Percentiles rank a stretch among this genome's conserved stretches.
Evolutionary conservation across 2,888 invertebrate genomes (phyloP).

Genomic region (Xylophagus ater): DNA sequence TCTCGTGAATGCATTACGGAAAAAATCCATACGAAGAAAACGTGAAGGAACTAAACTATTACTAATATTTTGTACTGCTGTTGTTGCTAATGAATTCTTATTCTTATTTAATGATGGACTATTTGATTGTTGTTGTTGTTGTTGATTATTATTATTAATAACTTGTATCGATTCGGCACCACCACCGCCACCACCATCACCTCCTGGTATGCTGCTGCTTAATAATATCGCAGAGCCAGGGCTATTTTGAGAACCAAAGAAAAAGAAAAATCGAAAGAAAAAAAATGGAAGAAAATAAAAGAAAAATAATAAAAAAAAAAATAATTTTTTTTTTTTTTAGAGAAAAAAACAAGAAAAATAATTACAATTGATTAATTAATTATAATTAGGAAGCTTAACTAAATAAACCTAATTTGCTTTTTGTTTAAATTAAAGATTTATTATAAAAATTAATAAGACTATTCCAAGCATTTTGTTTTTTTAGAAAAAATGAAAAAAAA

Average conservation of each 20-base stretch:
- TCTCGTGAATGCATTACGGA: constrained; percentile 21
- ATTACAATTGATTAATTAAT: too few species aligned
- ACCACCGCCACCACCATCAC: too few species aligned
- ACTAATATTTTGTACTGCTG: constrained; percentile 22
- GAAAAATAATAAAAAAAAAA: constrained; percentile 1
- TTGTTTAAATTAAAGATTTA: constrained; percentile 7
- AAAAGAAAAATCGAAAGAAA: constrained; percentile 2
- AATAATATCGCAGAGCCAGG: constrained; percentile 29
- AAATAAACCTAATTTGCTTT: too few species aligned
- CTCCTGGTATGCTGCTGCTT: constrained; percentile 33
- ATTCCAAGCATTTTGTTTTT: neutral
- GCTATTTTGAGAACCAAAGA: constrained; percentile 19
- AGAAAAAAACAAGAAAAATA: too few species aligned
- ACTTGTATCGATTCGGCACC: constrained; percentile 9
- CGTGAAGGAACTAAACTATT: constrained; percentile 25
- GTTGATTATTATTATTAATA: constrained; percentile 13
- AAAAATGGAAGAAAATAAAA: constrained; percentile 5
- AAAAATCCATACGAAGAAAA: constrained; percentile 24
- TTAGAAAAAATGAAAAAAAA: neutral
- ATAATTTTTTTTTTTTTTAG: neutral
- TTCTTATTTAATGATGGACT: constrained; percentile 12
- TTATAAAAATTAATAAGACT: neutral
- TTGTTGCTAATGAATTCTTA: constrained; percentile 13
- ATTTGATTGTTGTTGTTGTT: constrained; percentile 12
- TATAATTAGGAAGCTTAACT: too few species aligned